A percentile compares a stretch with the other conserved stretches of the same genome.
Evolutionary conservation across 2,113 vertebrate genomes (phyloP).

Genomic region (Grammomys surdaster): DNA sequence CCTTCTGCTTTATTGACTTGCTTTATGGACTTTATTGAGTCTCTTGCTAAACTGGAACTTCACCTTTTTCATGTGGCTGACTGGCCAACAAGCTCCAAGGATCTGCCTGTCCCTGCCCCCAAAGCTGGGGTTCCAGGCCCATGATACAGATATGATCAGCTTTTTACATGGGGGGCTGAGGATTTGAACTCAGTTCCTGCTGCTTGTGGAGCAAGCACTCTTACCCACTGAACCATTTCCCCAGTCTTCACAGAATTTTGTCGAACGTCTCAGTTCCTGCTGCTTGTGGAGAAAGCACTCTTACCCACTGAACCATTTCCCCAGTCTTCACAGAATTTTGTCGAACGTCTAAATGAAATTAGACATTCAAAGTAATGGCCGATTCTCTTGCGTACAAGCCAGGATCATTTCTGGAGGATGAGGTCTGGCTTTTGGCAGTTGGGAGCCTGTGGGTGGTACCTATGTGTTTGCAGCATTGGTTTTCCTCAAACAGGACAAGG

Average conservation of each 20-base stretch:
- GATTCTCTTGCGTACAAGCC: neutral
- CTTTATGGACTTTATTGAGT: neutral
- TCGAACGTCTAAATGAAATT: neutral
- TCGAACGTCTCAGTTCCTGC: neutral
- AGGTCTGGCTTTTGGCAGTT: neutral
- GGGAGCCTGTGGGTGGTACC: neutral
- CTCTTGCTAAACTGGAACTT: neutral
- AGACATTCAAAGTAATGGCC: neutral
- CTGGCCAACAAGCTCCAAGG: neutral
- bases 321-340: neutral
- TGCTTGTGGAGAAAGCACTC: neutral
- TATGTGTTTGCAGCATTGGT: neutral
- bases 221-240: neutral
- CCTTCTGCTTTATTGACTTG: neutral
- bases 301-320: neutral
- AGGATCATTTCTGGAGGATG: rapidly evolving
- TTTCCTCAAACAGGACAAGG: neutral
- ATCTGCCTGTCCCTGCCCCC: neutral
- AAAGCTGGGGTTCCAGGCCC: neutral
- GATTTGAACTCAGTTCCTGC: neutral
- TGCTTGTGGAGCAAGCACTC: neutral
- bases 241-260: neutral
- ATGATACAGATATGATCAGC: neutral
- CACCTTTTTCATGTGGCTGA: neutral
- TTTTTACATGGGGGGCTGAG: no score